phyloP scores from a whole-genome alignment of 35 echinoderm and acorn worm genomes.

The Anneissia japonica region DNA sequence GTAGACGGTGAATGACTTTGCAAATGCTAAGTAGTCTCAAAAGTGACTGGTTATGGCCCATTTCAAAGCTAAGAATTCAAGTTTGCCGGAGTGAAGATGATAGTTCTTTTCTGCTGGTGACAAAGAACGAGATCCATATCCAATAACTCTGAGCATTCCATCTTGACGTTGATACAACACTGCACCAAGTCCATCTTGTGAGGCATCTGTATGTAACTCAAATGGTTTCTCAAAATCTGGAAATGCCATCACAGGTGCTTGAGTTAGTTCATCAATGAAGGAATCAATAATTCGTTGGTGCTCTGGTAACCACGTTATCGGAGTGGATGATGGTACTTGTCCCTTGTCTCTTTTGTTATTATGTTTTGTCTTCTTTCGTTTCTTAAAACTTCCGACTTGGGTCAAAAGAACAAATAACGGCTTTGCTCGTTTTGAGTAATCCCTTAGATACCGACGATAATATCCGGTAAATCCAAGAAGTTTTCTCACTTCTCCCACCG shows the following conservation, averaged over 20 bases:
- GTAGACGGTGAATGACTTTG: constrained; percentile 34
- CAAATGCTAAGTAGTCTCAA: constrained; percentile 43
- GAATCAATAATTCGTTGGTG: constrained; percentile 8
- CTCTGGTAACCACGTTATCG: not conserved
- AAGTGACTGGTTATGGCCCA: constrained; percentile 47
- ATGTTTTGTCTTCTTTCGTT: too few relatives aligned
- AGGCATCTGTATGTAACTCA: constrained; percentile 38
- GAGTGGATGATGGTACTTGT: constrained; percentile 7
- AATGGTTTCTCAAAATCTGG: constrained; percentile 25
- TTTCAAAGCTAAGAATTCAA: constrained; percentile 50
- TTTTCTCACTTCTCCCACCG: constrained; percentile 47
- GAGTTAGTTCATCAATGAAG: constrained; percentile 11
- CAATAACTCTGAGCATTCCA: constrained; percentile 30
- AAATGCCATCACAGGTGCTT: constrained; percentile 46
- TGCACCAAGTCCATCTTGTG: constrained; percentile 26
- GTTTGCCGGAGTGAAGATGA: constrained; percentile 20
- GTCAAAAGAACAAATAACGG: constrained; percentile 25
- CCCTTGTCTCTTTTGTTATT: too few relatives aligned
- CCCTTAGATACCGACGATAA: constrained; percentile 43
- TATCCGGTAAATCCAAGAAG: constrained; percentile 52
- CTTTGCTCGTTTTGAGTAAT: constrained; percentile 10
- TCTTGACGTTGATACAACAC: constrained; percentile 42
- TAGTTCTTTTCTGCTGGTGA: constrained; percentile 34
- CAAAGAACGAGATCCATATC: constrained; percentile 21
- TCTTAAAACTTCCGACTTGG: too few relatives aligned